Base-by-base conservation (phyloP, 2,797 vertebrate genomes). In the Hipposideros larvatus region DNA sequence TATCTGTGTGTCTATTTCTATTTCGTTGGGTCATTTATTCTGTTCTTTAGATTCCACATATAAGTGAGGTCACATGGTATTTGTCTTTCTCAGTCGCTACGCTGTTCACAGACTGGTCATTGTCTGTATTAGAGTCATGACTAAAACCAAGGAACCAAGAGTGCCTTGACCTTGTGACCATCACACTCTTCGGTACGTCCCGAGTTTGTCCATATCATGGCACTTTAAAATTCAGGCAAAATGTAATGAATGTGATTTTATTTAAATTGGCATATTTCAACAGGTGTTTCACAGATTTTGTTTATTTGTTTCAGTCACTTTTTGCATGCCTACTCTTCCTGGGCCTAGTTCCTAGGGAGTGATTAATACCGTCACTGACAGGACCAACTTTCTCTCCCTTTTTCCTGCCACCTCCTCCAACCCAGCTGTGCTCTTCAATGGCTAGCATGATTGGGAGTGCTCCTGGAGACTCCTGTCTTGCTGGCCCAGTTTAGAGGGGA, bases 161-260 rank as follows among this genome's bases (percentile, higher is more conserved):
- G 0, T 78, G 24, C 28, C 51, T 82, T 85, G 26, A 13, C 43
- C 26, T 84, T 53, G 21, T 43, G 51, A 51, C 66, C 31, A 3
- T 55, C 21, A 46, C 7, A 15, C 24, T 92, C 4, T 1, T 66
- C 13, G 43, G 5, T n/a, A 71, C 13, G 51, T 90, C n/a, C 31
- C 90, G 41, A 34, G 55, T 55, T 61, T 41, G 61, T 19, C 46
- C 53, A 92, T 37, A 57, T 0, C 34, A 59, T 61, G 66, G 24
- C 31, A 48, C 61, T 96, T 84, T 48, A 85, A 94, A 97, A 82
- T 92, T 88, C 43, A 91, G 37, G 14, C 31, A 41, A 43, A 96
- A 31, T 80, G 9, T 95, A 57, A 92, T 91, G 53, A 87, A 53
- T 53, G 14, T 57, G 8, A 68, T 79, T 96, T 94, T 87, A 91